A percentile compares a stretch with the other conserved stretches of the same genome.
These are phyloP conservation scores for Oncorhynchus gorbuscha DNA, from an alignment of 2,113 vertebrate genomes.

Conservation along the genomic window DNA sequence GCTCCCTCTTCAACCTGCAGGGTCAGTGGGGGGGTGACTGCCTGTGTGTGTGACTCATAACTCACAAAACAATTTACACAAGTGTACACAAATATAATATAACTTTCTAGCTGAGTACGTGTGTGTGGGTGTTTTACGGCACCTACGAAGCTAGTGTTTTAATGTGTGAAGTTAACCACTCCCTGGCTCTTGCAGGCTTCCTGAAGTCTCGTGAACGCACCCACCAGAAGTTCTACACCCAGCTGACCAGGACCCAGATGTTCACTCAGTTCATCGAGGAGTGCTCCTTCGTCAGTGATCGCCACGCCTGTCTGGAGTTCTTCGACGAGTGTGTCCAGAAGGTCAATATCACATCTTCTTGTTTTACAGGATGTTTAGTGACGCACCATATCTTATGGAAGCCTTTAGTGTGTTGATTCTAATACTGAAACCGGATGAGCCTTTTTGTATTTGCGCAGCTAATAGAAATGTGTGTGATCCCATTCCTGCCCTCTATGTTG, in stretches of 20 bases:
- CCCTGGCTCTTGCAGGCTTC: constrained; percentile 74
- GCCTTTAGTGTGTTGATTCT: not conserved
- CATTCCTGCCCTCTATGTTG: not conserved
- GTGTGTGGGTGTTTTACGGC: not conserved
- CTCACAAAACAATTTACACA: too few species aligned
- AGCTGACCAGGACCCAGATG: constrained; percentile 89
- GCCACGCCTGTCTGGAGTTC: constrained; percentile 88
- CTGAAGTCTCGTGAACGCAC: constrained; percentile 87
- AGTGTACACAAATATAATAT: not conserved
- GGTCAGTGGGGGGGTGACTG: constrained; percentile 60
- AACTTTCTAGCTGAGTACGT: not conserved
- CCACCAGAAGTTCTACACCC: constrained; percentile 85
- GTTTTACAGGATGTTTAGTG: not conserved
- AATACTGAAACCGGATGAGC: too few species aligned
- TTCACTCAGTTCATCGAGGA: constrained; percentile 95
- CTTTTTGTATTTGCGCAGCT: not conserved
- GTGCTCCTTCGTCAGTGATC: constrained; percentile 90
- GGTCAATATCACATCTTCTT: constrained; percentile 62
- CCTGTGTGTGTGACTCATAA: not conserved
- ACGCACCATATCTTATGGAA: not conserved
- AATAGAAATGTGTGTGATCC: not conserved
- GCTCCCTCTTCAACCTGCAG: constrained; percentile 88
- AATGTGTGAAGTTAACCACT: not conserved
- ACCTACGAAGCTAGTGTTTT: not conserved
- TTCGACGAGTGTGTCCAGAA: constrained; percentile 92